phyloP scores from a whole-genome alignment of 2,888 invertebrate species.

The Galeopsomyia nigrocyanea region DNA sequence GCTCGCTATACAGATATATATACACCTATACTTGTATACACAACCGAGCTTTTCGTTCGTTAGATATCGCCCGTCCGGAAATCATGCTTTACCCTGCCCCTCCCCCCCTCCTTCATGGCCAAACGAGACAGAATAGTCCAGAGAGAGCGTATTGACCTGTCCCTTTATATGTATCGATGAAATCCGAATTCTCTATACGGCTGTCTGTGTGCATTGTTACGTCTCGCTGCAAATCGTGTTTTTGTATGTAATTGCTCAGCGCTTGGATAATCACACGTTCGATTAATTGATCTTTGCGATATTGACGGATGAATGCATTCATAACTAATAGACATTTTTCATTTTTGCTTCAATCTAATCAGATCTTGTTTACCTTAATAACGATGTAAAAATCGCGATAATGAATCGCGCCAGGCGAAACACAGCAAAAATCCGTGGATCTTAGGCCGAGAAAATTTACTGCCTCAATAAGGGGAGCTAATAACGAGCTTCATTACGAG shows the following conservation, averaged over 20 bases:
- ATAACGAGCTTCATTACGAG: constrained; percentile 1
- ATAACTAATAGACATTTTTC: no score
- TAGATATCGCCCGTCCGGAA: constrained; percentile 36
- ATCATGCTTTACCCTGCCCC: constrained; percentile 32
- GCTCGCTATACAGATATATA: not conserved
- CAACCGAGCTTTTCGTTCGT: constrained; percentile 28
- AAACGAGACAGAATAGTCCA: not conserved
- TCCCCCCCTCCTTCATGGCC: not conserved
- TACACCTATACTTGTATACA: not conserved
- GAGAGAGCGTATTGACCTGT: constrained; percentile 29
- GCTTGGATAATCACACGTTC: not conserved
- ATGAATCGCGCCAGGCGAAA: no score
- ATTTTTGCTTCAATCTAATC: no score
- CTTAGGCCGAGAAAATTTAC: no score
- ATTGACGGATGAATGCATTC: no score
- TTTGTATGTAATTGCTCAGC: not conserved
- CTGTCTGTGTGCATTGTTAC: no score
- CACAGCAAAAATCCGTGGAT: no score
- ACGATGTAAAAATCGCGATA: no score
- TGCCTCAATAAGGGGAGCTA: no score
- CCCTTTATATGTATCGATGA: constrained; percentile 36
- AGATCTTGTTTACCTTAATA: no score
- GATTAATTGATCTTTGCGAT: no score
- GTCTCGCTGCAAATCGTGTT: no score
- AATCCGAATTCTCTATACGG: constrained; percentile 19